Percentiles rank a stretch among this genome's conserved stretches.
These are phyloP conservation scores for Doris montereyensis DNA, from an alignment of 2,888 invertebrate genomes.

Conservation along the genomic window DNA sequence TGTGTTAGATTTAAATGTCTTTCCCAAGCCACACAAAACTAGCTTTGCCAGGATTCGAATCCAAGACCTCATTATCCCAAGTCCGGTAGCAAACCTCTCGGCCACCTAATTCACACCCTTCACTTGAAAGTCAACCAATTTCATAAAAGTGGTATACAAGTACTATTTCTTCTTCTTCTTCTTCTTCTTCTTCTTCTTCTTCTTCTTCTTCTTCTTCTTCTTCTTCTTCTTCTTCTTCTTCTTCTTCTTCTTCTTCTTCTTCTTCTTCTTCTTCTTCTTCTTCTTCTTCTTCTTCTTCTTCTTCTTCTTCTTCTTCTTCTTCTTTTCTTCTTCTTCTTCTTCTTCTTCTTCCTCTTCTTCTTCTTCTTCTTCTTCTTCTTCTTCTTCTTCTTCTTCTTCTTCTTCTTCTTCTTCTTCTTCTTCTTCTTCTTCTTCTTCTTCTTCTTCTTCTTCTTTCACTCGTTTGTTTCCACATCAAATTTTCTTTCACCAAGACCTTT, in stretches of 20 bases:
- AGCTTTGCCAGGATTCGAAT: too few species aligned
- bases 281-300: not conserved
- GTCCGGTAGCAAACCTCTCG: too few species aligned
- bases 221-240: conserved; percentile 2
- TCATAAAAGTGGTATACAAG: too few species aligned
- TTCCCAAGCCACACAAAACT: too few species aligned
- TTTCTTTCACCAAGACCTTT: too few species aligned
- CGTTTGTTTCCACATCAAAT: too few species aligned
- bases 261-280: not conserved
- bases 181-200: not conserved
- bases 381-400: not conserved
- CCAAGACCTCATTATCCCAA: too few species aligned
- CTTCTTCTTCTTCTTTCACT: not conserved
- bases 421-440: not conserved
- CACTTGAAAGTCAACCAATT: too few species aligned
- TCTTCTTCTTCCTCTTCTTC: not conserved
- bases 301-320: not conserved
- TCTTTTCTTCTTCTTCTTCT: not conserved
- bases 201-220: not conserved
- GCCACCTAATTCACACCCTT: too few species aligned
- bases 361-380: not conserved
- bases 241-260: not conserved
- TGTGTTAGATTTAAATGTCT: too few species aligned
- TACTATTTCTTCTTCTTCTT: not conserved
- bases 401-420: not conserved